Evolutionary conservation across 2,113 vertebrate species (phyloP).

Genomic region (Hemichromis elongatus): DNA sequence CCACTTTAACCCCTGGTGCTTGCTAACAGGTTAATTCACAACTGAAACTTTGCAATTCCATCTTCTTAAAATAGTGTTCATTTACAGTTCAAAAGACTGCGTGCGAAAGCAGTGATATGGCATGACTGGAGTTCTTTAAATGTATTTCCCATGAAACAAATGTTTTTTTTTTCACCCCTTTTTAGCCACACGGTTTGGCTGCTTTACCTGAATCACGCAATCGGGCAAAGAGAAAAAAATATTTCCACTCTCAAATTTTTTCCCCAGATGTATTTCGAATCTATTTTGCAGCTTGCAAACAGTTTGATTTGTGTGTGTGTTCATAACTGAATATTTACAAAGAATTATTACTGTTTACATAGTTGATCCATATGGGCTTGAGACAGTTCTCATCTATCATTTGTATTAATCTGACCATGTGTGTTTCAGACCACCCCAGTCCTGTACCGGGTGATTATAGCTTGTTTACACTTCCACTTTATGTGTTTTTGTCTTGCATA

Average conservation of each 20-base stretch:
- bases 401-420: background rate
- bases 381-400: background rate
- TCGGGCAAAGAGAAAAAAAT: background rate
- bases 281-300: background rate
- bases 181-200: background rate
- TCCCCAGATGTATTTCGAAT: background rate
- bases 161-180: background rate
- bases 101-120: background rate
- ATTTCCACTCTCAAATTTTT: background rate
- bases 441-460: background rate
- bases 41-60: background rate
- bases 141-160: background rate
- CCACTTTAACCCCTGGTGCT: background rate
- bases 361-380: constrained; percentile 3
- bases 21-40: background rate
- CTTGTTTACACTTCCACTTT: background rate
- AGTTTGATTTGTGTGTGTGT: background rate
- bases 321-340: constrained; percentile 2
- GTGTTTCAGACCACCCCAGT: background rate
- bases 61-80: background rate
- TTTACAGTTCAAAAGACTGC: background rate
- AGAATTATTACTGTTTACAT: constrained; percentile 11
- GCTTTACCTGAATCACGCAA: background rate
- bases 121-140: background rate
- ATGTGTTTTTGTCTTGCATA: background rate